Evolutionary conservation across 1,140 invertebrate species (phyloP).

Genomic region (Theocolax elegans): DNA sequence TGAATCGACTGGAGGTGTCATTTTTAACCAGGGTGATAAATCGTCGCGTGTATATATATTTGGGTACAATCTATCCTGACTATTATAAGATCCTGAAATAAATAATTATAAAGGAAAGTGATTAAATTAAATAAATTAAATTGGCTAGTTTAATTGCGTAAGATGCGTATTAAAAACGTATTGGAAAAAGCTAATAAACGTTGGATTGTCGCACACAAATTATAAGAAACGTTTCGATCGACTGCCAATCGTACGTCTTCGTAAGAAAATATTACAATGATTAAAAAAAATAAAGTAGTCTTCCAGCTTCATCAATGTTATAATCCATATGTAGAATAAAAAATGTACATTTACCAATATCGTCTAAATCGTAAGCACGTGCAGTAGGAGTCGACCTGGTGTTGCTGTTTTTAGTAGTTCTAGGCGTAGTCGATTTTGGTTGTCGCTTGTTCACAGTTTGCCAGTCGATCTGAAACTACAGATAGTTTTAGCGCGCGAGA

Average conservation of each 20-base stretch:
- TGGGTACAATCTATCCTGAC: slow-evolving; percentile 1
- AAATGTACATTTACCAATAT: slow-evolving; percentile 47
- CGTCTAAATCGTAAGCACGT: slow-evolving; percentile 50
- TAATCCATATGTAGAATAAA: no score
- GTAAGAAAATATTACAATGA: no score
- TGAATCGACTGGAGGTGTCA: slow-evolving; percentile 27
- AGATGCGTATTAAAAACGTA: no score
- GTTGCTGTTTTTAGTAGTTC: slow-evolving; percentile 57
- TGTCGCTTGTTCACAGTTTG: slow-evolving; percentile 50
- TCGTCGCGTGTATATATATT: neutral
- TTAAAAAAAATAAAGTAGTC: no score
- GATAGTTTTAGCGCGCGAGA: neutral
- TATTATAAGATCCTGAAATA: slow-evolving; percentile 23
- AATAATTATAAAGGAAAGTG: slow-evolving; percentile 25
- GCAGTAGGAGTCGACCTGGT: slow-evolving; percentile 46
- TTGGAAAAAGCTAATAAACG: no score
- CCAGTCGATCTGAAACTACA: slow-evolving; percentile 56
- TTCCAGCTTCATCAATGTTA: no score
- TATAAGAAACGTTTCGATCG: no score
- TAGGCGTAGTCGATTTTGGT: slow-evolving; percentile 39
- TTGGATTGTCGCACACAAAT: no score
- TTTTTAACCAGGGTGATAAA: slow-evolving; percentile 21
- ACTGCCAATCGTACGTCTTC: no score
- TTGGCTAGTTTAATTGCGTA: no score
- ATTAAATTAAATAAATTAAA: no score